phyloP scores from a whole-genome alignment of 1,140 invertebrate genomes.

The Trichonephila clavipes region DNA sequence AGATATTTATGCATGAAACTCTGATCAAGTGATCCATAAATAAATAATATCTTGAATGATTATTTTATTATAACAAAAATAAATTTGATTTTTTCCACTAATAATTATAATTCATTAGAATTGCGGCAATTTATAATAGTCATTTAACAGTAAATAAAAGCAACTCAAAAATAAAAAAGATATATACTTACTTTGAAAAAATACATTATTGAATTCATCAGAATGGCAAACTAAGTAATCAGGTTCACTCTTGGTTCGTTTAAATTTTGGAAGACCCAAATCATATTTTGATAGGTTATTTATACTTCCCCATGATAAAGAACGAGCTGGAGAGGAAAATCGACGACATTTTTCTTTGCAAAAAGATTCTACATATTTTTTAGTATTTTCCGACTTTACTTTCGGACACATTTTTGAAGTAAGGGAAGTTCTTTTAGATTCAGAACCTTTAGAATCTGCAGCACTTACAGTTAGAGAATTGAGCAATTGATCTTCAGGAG shows the following conservation, averaged over 20 bases:
- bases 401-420: constrained; percentile 18
- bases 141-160: not conserved
- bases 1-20: too few species aligned
- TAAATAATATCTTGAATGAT: too few species aligned
- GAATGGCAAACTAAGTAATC: constrained; percentile 45
- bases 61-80: too few species aligned
- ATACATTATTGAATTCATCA: constrained; percentile 47
- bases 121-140: too few species aligned
- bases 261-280: not conserved
- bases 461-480: constrained; percentile 33
- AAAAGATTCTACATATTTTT: constrained; percentile 46
- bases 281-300: not conserved
- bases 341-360: constrained; percentile 11
- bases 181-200: constrained; percentile 55
- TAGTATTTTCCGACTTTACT: constrained; percentile 48
- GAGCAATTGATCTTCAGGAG: constrained; percentile 9
- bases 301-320: constrained; percentile 33
- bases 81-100: too few species aligned
- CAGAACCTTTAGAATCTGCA: constrained; percentile 33
- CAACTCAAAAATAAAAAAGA: not conserved
- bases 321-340: constrained; percentile 30
- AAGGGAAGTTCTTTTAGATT: not conserved
- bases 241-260: constrained; percentile 51
- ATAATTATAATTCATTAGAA: too few species aligned
- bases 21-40: too few species aligned